Evolutionary conservation across 2,797 vertebrate species (phyloP), one percentile per base, ranked within the genome.

Genomic region (Hydrolagus colliei): DNA sequence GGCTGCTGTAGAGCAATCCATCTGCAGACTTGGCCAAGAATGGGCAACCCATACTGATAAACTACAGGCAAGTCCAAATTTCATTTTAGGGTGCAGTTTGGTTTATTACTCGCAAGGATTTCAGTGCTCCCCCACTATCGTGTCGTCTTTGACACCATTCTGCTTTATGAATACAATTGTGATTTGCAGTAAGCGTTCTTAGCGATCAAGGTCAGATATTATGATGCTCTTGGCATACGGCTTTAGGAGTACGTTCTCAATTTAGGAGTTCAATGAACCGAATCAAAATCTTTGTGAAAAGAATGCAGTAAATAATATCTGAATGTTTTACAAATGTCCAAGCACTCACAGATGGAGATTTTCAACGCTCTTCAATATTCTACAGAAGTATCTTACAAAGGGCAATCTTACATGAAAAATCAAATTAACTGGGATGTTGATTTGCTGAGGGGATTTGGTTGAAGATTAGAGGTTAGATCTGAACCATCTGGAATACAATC

Each of bases 371-470:
- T 68, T 35, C 67, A 84, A 84, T 71, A 41, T n/a, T 9, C 35
- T 35, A n/a, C 20, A 4, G 68, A 41, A 71, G 61, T 77, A n/a
- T 77, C 9, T n/a, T 41, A 7, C n/a, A 10, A 11, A 41, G 35
- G 9, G 20, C 27, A 9, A 18, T 52, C n/a, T 71, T 71, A n/a
- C 52, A 1, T 9, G 32, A 35, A 67, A 18, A 65, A 71, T 20
- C 20, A 35, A 68, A 84, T 71, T 67, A 84, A 84, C 27, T 9
- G 27, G 32, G 79, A 10, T 84, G 32, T 20, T 71, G 65, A 84
- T 71, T 68, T 84, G 20, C 79, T 71, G 75, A 77, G 20, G 75
- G 75, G 75, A 61, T 77, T 68, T 68, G 78, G 59, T 65, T 80
- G 12, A 84, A 84, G 65, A 71, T 84, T 18, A 68, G 65, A 41